These are phyloP conservation scores for Rhimphoctona megacephalus DNA, from an alignment of 2,888 invertebrate species.

Conservation along the genomic window DNA sequence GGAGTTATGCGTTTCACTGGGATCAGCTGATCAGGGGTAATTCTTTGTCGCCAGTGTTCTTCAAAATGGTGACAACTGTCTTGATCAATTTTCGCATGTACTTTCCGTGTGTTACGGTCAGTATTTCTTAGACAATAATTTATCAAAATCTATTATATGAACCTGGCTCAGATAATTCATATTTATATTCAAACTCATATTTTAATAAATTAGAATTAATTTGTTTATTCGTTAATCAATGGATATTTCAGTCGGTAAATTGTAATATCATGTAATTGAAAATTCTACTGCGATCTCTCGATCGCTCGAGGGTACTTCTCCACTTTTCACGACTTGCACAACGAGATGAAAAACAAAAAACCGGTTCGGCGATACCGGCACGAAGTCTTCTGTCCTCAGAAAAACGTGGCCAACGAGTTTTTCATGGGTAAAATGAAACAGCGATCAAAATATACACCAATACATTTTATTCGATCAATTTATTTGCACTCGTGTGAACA, in stretches of 20 bases:
- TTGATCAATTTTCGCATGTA: no score
- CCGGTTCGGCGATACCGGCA: conserved; percentile 20
- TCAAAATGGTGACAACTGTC: no score
- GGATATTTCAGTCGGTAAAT: background rate
- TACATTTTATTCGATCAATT: background rate
- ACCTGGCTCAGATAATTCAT: no score
- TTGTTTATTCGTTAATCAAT: background rate
- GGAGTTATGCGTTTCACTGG: no score
- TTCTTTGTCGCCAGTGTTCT: no score
- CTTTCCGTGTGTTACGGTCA: no score
- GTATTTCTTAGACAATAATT: no score
- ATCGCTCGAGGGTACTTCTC: background rate
- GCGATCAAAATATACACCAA: background rate
- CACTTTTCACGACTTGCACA: background rate
- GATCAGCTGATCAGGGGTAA: no score
- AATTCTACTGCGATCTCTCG: background rate
- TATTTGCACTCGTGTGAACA: background rate
- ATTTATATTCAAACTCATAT: no score
- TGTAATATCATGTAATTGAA: background rate
- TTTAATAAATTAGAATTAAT: no score
- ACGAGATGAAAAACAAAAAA: conserved; percentile 31
- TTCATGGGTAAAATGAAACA: background rate
- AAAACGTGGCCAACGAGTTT: conserved; percentile 19
- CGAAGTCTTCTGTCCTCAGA: background rate
- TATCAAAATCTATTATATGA: no score